Evolutionary conservation across 2,888 invertebrate genomes (phyloP), one percentile per base, ranked within the genome.

Genomic region (Sphaerophoria taeniata): DNA sequence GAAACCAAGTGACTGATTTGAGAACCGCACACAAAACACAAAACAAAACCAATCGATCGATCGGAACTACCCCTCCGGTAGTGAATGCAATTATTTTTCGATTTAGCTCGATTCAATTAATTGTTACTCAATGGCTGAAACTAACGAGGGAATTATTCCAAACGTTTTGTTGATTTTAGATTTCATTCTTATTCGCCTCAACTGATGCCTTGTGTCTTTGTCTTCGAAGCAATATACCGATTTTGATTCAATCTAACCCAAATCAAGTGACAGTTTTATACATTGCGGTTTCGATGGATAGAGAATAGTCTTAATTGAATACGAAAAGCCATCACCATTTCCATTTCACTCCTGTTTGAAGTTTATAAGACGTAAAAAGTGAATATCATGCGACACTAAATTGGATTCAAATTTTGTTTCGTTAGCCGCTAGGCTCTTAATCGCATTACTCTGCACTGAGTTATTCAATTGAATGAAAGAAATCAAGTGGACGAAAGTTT

Each of bases 51-150:
- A 79, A 60, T 71, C 84, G 67, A 84, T 75, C 69, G 55, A 76
- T 61, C 67, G 31, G 33, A 39, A 65, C 16, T 12, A 14, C 65
- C 16, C 49, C 33, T 11, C 33, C 16, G 43, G 34, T 3, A 9
- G 39, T 39, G 39, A 43, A 31, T 74, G 65, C 55, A 72, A 76
- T 84, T 84, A 80, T 84, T 84, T 84, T 80, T 72, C 80, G 67
- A 80, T 84, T 80, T 74, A 84, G 61, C 69, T 63, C 16, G 69
- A 84, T 84, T 84, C 84, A 84, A 84, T 84, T 84, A 80, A 84
- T 75, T 55, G 80, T 72, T 71, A 72, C 60, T 76, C 60, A 76
- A 61, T 24, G 56, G 60, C 45, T 56, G 51, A 72, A 45, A 47
- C 75, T 84, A 80, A 84, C 80, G 84, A 84, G 67, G 55, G 36